These are phyloP conservation scores for Enteromius unitaeniatus DNA, from an alignment of 2,797 vertebrate species.

Conservation along the genomic window DNA sequence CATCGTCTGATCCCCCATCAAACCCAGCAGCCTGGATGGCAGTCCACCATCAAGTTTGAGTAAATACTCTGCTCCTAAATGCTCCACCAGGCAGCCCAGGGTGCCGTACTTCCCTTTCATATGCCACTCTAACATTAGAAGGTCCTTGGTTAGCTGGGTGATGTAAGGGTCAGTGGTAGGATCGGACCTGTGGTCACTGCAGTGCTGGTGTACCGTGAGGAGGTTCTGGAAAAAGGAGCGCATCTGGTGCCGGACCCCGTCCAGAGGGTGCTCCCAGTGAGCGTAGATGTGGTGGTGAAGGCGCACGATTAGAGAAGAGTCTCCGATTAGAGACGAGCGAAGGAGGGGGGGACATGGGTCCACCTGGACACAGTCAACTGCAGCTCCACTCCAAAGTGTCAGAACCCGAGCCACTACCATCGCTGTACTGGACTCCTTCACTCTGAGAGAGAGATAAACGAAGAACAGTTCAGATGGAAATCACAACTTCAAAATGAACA, in stretches of 20 bases:
- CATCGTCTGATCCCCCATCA: slow-evolving; percentile 92
- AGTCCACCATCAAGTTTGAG: slow-evolving; percentile 82
- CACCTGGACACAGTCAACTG: slow-evolving; percentile 79
- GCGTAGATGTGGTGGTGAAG: slow-evolving; percentile 91
- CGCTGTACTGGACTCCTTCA: slow-evolving; percentile 89
- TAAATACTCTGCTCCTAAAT: slow-evolving; percentile 82
- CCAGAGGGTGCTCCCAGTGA: slow-evolving; percentile 95
- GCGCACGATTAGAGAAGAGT: slow-evolving; percentile 72
- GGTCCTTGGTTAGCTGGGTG: slow-evolving; percentile 75
- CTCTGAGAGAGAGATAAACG: slow-evolving; percentile 70
- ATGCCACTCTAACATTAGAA: slow-evolving; percentile 91
- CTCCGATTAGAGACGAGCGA: slow-evolving; percentile 77
- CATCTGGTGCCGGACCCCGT: slow-evolving; percentile 92
- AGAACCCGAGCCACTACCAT: slow-evolving; percentile 88
- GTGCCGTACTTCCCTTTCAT: slow-evolving; percentile 90
- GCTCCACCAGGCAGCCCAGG: slow-evolving; percentile 87
- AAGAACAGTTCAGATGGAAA: not conserved
- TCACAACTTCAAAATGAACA: not conserved
- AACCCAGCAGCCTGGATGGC: slow-evolving; percentile 82
- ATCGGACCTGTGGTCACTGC: slow-evolving; percentile 43
- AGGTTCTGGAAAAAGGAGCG: slow-evolving; percentile 89
- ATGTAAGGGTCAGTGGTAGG: slow-evolving; percentile 80
- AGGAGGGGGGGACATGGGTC: slow-evolving; percentile 72
- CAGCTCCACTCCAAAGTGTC: slow-evolving; percentile 88
- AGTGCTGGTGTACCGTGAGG: slow-evolving; percentile 82